Percentiles rank a stretch among this genome's conserved stretches.
phyloP scores from a whole-genome alignment of 2,888 invertebrate genomes.

The Himalopsyche tibetana region DNA sequence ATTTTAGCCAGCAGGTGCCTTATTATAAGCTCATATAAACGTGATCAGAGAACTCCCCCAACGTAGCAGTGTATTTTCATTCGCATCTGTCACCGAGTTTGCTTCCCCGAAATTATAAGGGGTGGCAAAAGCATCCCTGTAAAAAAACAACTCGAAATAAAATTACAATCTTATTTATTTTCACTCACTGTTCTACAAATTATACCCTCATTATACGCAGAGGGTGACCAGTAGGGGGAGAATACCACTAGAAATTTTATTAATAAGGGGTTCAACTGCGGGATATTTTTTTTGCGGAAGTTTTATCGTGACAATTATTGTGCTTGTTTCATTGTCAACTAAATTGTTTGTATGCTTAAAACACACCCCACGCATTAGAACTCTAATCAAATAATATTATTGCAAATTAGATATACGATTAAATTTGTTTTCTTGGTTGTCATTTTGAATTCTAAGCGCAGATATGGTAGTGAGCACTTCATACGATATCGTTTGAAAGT shows the following conservation, averaged over 20 bases:
- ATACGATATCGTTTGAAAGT: too few species aligned
- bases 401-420: too few species aligned
- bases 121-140: slow-evolving; percentile 46
- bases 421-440: too few species aligned
- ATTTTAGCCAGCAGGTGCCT: too few species aligned
- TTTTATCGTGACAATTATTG: slow-evolving; percentile 26
- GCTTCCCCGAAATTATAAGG: slow-evolving; percentile 43
- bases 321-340: neutral
- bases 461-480: too few species aligned
- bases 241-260: slow-evolving; percentile 10
- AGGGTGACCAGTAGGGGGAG: slow-evolving; percentile 35
- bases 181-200: slow-evolving; percentile 66
- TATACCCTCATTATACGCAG: slow-evolving; percentile 62
- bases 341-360: too few species aligned
- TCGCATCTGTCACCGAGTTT: slow-evolving; percentile 38
- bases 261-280: slow-evolving; percentile 9
- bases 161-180: slow-evolving; percentile 66
- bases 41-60: slow-evolving; percentile 36
- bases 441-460: too few species aligned
- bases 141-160: slow-evolving; percentile 56
- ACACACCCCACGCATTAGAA: too few species aligned
- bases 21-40: neutral
- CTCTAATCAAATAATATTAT: too few species aligned
- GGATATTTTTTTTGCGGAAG: slow-evolving; percentile 12
- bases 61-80: slow-evolving; percentile 31